A percentile compares a stretch with the other conserved stretches of the same genome.
phyloP scores from a whole-genome alignment of 23 tunicate genomes.

The Trididemnum nubilum region DNA sequence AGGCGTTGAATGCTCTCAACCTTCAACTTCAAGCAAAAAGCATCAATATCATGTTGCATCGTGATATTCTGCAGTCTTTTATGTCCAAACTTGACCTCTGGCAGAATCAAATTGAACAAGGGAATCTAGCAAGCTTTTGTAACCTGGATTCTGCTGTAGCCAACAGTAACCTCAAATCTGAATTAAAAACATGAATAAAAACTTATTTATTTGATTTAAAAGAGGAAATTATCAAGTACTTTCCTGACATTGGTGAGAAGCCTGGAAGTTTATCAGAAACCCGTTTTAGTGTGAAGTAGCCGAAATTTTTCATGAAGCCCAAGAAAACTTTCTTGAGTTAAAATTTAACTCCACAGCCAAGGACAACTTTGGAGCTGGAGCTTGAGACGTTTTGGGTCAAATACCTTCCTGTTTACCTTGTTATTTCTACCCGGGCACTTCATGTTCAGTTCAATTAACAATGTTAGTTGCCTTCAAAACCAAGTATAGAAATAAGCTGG shows the following conservation, averaged over 20 bases:
- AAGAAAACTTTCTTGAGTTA: slow-evolving; percentile 44
- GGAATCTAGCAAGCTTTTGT: slow-evolving; percentile 48
- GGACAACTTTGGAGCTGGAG: slow-evolving; percentile 38
- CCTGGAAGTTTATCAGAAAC: slow-evolving; percentile 49
- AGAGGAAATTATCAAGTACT: slow-evolving; percentile 42
- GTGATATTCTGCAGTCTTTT: slow-evolving; percentile 37
- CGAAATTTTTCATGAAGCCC: slow-evolving; percentile 41
- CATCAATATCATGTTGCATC: slow-evolving; percentile 36
- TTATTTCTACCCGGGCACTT: slow-evolving; percentile 43
- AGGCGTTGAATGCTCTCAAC: slow-evolving; percentile 42
- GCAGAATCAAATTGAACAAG: slow-evolving; percentile 44
- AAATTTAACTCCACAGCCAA: slow-evolving; percentile 47
- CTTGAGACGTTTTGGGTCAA: slow-evolving; percentile 43
- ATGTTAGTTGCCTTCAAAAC: slow-evolving; percentile 45
- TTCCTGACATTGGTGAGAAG: slow-evolving; percentile 36
- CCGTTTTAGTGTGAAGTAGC: slow-evolving; percentile 45
- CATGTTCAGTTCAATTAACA: slow-evolving; percentile 29
- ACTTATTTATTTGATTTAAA: slow-evolving; percentile 36
- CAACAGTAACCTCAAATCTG: slow-evolving; percentile 35
- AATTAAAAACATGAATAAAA: slow-evolving; percentile 37
- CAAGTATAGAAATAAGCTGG: slow-evolving; percentile 51
- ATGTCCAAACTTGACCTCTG: slow-evolving; percentile 51
- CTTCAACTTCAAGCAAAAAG: slow-evolving; percentile 47
- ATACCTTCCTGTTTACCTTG: slow-evolving; percentile 45
- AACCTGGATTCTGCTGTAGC: slow-evolving; percentile 46